These are phyloP conservation scores for Nibea coibor DNA, from an alignment of 2,113 vertebrate genomes.

Conservation along the genomic window DNA sequence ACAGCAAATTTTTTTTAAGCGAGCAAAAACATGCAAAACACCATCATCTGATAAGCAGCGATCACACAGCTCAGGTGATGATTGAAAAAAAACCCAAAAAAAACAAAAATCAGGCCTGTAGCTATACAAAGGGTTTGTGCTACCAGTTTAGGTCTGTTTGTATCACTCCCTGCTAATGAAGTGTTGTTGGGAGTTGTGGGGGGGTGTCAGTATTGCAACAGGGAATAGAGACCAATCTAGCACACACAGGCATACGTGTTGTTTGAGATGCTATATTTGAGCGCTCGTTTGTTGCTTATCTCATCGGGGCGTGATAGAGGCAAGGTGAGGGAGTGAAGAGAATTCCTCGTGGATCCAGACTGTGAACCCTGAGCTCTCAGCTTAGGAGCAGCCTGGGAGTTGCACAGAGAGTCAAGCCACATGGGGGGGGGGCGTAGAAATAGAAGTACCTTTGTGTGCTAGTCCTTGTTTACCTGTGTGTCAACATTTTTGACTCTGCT, in stretches of 20 bases:
- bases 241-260: conserved; percentile 68
- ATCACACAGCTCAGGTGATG: conserved; percentile 22
- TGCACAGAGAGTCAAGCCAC: conserved; percentile 49
- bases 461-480: conserved; percentile 81
- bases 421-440: conserved; percentile 62
- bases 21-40: conserved; percentile 4
- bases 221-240: conserved; percentile 71
- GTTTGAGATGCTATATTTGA: conserved; percentile 80
- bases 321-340: conserved; percentile 59
- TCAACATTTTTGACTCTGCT: conserved; percentile 77
- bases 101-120: no score
- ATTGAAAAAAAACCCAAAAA: conserved; percentile 19
- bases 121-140: conserved; percentile 14
- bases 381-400: conserved; percentile 60
- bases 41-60: conserved; percentile 31
- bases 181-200: conserved; percentile 65
- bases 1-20: conserved; percentile 4
- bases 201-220: conserved; percentile 48
- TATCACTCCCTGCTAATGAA: conserved; percentile 75
- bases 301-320: conserved; percentile 69
- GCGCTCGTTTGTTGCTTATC: conserved; percentile 69
- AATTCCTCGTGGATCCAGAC: conserved; percentile 64
- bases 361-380: conserved; percentile 63
- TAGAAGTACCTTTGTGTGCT: conserved; percentile 68
- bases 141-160: conserved; percentile 69